phyloP scores from a whole-genome alignment of 1,140 invertebrate species.

The Diuraphis noxia region DNA sequence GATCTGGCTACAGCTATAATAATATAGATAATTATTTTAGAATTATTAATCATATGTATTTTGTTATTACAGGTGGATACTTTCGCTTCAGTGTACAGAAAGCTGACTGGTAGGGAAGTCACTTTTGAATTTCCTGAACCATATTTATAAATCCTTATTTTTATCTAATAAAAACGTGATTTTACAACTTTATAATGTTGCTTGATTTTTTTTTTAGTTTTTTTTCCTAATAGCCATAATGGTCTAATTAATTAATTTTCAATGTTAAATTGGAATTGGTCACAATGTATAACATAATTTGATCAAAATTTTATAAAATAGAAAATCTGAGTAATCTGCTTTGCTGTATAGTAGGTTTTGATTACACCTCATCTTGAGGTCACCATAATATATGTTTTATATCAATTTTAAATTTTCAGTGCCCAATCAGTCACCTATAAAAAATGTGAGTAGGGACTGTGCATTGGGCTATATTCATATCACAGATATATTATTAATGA shows the following conservation, averaged over 20 bases:
- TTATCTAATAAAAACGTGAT: conserved; percentile 58
- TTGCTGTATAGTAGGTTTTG: too few relatives aligned
- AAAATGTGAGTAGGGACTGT: too few relatives aligned
- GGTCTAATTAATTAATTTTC: neutral
- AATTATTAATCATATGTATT: neutral
- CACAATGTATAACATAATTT: neutral
- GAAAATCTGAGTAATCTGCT: too few relatives aligned
- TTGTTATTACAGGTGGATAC: conserved; percentile 84
- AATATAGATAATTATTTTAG: neutral
- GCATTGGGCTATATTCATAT: too few relatives aligned
- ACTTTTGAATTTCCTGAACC: conserved; percentile 99
- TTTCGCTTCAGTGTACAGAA: conserved; percentile 97
- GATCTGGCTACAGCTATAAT: too few relatives aligned
- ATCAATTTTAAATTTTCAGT: too few relatives aligned
- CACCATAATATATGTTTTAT: too few relatives aligned
- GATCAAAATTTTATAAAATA: neutral
- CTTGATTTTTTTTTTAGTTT: neutral
- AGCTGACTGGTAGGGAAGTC: conserved; percentile 97
- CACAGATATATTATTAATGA: too few relatives aligned
- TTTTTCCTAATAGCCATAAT: neutral
- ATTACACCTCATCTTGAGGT: too few relatives aligned
- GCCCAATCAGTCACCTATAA: too few relatives aligned
- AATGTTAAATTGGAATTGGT: neutral
- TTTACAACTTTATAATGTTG: neutral
- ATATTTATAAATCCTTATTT: conserved; percentile 73